Percentiles rank a stretch among this genome's conserved stretches.
These are phyloP conservation scores for Zootermopsis nevadensis DNA, from an alignment of 2,888 invertebrate species.

Conservation along the genomic window DNA sequence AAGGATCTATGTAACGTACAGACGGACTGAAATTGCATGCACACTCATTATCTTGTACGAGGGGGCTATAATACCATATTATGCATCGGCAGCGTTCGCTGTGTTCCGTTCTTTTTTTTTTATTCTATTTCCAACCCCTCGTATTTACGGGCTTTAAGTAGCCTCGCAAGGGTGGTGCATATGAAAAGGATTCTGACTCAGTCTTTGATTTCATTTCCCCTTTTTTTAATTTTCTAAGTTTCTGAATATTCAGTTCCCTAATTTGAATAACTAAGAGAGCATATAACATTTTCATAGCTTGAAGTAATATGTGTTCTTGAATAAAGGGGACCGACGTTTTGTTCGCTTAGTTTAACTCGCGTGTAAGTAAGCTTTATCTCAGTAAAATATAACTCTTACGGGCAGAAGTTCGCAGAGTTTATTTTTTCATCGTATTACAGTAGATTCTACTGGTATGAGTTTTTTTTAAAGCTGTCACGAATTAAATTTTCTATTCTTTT, in stretches of 20 bases:
- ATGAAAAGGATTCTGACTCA: slow-evolving; percentile 38
- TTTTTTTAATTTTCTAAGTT: slow-evolving; percentile 23
- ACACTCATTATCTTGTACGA: slow-evolving; percentile 44
- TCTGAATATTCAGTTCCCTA: slow-evolving; percentile 8
- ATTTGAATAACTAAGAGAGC: slow-evolving; percentile 26
- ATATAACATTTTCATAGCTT: background rate
- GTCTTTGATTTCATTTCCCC: slow-evolving; percentile 34
- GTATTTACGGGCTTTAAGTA: slow-evolving; percentile 27
- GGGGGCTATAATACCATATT: slow-evolving; percentile 44
- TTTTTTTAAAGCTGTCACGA: no score
- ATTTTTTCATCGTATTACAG: no score
- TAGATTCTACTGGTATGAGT: no score
- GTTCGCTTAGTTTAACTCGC: background rate
- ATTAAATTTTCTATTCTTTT: no score
- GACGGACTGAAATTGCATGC: slow-evolving; percentile 45
- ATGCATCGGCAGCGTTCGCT: slow-evolving; percentile 43
- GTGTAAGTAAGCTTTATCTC: no score
- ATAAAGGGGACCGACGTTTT: background rate
- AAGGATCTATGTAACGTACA: slow-evolving; percentile 38
- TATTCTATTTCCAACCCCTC: slow-evolving; percentile 42
- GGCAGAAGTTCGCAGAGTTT: no score
- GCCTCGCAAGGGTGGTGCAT: slow-evolving; percentile 28
- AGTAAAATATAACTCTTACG: no score
- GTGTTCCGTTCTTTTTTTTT: slow-evolving; percentile 14
- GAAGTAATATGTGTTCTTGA: background rate